phyloP scores from a whole-genome alignment of 2,888 invertebrate genomes.

The Pseudococcus longispinus region DNA sequence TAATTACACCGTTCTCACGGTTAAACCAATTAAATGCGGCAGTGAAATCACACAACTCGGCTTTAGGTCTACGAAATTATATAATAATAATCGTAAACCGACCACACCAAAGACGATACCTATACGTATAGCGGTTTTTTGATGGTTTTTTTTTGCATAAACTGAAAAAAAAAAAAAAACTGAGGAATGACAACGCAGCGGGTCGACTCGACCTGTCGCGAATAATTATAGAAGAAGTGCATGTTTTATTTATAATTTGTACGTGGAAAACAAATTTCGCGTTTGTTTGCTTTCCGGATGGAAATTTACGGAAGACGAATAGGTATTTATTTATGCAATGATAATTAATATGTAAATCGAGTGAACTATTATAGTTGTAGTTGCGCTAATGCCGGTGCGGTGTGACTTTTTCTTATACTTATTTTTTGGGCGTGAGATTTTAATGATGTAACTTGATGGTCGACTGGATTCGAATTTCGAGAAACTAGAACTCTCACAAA shows the following conservation, averaged over 20 bases:
- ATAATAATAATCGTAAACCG: conserved; percentile 10
- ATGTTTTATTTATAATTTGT: neutral
- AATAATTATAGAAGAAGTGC: conserved; percentile 6
- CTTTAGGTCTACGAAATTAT: neutral
- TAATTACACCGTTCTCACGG: conserved; percentile 30
- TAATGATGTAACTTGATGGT: neutral
- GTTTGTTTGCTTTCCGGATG: neutral
- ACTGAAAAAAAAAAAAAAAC: neutral
- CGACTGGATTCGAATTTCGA: neutral
- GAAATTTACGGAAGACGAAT: neutral
- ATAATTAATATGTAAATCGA: neutral
- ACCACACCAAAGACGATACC: neutral
- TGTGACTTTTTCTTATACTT: neutral
- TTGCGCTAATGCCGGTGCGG: neutral
- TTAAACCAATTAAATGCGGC: conserved; percentile 41
- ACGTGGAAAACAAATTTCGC: neutral
- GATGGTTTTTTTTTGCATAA: neutral
- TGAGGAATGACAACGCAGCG: neutral
- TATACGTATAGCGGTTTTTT: neutral
- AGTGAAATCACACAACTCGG: conserved; percentile 3
- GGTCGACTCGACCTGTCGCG: neutral
- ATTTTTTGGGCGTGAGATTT: neutral
- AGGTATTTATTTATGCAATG: neutral
- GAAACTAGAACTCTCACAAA: too few species aligned
- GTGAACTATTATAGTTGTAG: neutral